A percentile compares a stretch with the other conserved stretches of the same genome.
These are phyloP conservation scores for Xanthorhoe spadicearia DNA, from an alignment of 2,888 invertebrate species.

Conservation along the genomic window DNA sequence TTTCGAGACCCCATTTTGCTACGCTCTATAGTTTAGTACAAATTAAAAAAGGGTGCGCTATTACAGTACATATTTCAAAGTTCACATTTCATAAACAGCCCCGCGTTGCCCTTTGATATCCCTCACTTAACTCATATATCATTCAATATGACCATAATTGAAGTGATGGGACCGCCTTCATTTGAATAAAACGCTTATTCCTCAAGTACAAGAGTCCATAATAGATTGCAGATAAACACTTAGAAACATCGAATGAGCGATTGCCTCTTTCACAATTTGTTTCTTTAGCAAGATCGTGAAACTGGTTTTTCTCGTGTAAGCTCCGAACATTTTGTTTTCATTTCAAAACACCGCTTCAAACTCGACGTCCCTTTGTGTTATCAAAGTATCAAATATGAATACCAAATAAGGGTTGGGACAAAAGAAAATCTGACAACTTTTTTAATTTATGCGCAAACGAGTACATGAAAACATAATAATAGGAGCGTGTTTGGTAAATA, in stretches of 20 bases:
- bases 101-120: slow-evolving; percentile 82
- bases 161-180: slow-evolving; percentile 65
- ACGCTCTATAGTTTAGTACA: slow-evolving; percentile 79
- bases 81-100: slow-evolving; percentile 80
- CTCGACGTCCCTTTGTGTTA: slow-evolving; percentile 79
- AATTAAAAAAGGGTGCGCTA: slow-evolving; percentile 82
- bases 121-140: slow-evolving; percentile 84
- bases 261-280: slow-evolving; percentile 84
- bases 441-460: slow-evolving; percentile 83
- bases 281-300: slow-evolving; percentile 79
- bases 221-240: slow-evolving; percentile 55
- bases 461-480: slow-evolving; percentile 85
- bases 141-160: slow-evolving; percentile 84
- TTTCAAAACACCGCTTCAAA: slow-evolving; percentile 69
- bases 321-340: slow-evolving; percentile 71
- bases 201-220: slow-evolving; percentile 63
- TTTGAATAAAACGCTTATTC: slow-evolving; percentile 71
- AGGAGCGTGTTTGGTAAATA: slow-evolving; percentile 83
- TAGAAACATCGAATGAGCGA: slow-evolving; percentile 75
- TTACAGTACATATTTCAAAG: slow-evolving; percentile 79
- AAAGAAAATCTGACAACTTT: slow-evolving; percentile 82
- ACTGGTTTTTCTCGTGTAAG: slow-evolving; percentile 80
- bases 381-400: slow-evolving; percentile 84
- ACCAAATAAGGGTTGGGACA: slow-evolving; percentile 84
- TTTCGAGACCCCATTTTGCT: slow-evolving; percentile 71